Conservation (phyloP, 2,888 invertebrate species). For the Lasioglossum lativentre region DNA sequence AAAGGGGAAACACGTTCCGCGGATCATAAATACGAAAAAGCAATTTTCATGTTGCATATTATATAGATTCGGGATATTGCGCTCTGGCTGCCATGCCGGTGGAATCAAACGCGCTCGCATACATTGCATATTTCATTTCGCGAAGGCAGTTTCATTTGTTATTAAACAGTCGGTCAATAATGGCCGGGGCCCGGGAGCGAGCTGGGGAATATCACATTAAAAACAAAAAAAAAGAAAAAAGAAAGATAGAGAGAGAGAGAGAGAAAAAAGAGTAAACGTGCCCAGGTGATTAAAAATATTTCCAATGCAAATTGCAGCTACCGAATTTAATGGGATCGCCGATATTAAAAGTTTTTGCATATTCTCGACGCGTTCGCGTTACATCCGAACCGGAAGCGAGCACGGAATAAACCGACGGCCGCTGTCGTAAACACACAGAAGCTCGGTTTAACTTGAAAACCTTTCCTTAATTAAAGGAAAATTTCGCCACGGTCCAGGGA, state of each 20-base stretch:
- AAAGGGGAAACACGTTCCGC: not conserved
- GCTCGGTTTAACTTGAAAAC: not conserved
- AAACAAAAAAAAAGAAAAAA: not conserved
- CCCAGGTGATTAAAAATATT: constrained; percentile 22
- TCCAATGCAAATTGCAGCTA: constrained; percentile 25
- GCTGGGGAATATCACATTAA: not conserved
- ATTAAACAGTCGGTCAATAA: constrained; percentile 12
- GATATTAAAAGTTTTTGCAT: constrained; percentile 23
- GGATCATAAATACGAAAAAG: constrained; percentile 2
- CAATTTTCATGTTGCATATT: constrained; percentile 16
- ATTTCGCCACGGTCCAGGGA: not conserved
- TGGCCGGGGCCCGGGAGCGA: not conserved
- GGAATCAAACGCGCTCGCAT: not conserved
- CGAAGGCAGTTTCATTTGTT: constrained; percentile 31
- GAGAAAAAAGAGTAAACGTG: not conserved
- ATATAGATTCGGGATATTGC: constrained; percentile 1
- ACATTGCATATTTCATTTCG: constrained; percentile 6
- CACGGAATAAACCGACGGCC: not conserved
- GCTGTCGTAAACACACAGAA: not conserved
- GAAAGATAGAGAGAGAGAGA: not conserved
- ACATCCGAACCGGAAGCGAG: not conserved
- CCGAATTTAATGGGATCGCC: constrained; percentile 11
- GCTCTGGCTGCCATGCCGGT: not conserved
- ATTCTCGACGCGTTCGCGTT: not conserved
- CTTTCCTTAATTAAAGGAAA: constrained; percentile 14